phyloP scores from a whole-genome alignment of 2,888 invertebrate genomes.

The Myopa testacea region DNA sequence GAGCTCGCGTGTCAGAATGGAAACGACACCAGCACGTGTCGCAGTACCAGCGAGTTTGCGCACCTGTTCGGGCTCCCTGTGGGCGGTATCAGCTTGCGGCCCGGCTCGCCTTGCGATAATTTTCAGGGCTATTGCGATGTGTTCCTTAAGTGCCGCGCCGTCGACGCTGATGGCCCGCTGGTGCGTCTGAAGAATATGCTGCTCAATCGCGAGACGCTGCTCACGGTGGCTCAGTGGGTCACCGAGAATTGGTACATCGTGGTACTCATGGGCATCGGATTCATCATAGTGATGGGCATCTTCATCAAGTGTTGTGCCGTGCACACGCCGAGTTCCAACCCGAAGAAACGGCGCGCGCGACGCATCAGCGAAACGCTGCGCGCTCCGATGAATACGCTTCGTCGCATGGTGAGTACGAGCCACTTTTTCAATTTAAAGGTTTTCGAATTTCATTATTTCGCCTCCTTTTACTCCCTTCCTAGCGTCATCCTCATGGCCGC shows the following conservation, averaged over 20 bases:
- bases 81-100: slow-evolving; percentile 88
- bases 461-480: slow-evolving; percentile 26
- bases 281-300: slow-evolving; percentile 95
- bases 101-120: slow-evolving; percentile 98
- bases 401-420: slow-evolving; percentile 80
- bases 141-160: slow-evolving; percentile 97
- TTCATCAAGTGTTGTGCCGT: slow-evolving; percentile 99
- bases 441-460: not conserved
- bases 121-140: slow-evolving; percentile 99
- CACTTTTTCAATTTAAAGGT: not conserved
- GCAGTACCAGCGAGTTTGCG: slow-evolving; percentile 90
- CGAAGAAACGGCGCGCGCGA: slow-evolving; percentile 94
- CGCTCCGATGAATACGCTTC: slow-evolving; percentile 89
- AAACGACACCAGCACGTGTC: slow-evolving; percentile 78
- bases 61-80: slow-evolving; percentile 77
- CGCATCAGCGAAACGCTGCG: slow-evolving; percentile 92
- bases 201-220: slow-evolving; percentile 89
- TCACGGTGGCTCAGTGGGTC: slow-evolving; percentile 92
- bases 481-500: slow-evolving; percentile 69
- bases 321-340: slow-evolving; percentile 98
- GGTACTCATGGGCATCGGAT: slow-evolving; percentile 88
- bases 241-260: slow-evolving; percentile 97
- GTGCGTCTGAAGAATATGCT: slow-evolving; percentile 95
- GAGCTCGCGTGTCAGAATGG: slow-evolving; percentile 97
- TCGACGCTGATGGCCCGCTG: slow-evolving; percentile 98